Evolutionary conservation across 2,113 vertebrate genomes (phyloP), one percentile per base, ranked within the genome.

Genomic region (Herpetotheres cachinnans): DNA sequence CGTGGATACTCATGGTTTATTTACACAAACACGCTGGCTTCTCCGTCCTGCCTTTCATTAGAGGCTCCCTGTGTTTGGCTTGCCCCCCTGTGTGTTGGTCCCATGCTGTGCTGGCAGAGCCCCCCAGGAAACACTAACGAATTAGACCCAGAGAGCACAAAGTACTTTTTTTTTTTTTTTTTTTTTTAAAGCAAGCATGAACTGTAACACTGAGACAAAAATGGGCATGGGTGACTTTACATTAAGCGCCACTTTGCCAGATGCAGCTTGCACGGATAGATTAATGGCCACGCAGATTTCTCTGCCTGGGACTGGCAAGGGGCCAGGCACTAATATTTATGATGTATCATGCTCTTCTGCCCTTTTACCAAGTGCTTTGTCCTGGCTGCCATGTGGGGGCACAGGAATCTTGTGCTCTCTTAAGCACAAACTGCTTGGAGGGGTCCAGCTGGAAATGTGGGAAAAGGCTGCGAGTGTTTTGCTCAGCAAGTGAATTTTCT

Each of bases 291-390:
- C 71, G 84, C 84, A 0, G 13, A 76, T 67, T 79, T 79, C 71
- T 76, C 83, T 95, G 92, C n/a, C 79, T 90, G 66, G 44, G 83
- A n/a, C 87, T 94, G 95, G 97, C 81, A 76, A 86, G 50, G 46
- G 47, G 78, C 95, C 94, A 97, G 88, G 67, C 54, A 56, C 86
- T 74, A 80, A 56, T 63, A 90, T 90, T 95, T 89, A 77, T 52
- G 82, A 97, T 67, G 70, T 27, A 89, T 94, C 71, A 50, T 11
- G 29, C 49, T 85, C 67, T 90, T 87, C 73, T 0, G 0, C 63
- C 83, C 69, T 93, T 56, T 62, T 10, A 85, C 82, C 52, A 62
- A 77, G 36, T 0, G 1, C 85, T 96, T 81, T 90, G 85, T 96
- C 92, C 86, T 89, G 82, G 44, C 92, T 95, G 63, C 86, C 83